Conservation (phyloP, 2,888 invertebrate genomes). For the Drosophila mettleri region DNA sequence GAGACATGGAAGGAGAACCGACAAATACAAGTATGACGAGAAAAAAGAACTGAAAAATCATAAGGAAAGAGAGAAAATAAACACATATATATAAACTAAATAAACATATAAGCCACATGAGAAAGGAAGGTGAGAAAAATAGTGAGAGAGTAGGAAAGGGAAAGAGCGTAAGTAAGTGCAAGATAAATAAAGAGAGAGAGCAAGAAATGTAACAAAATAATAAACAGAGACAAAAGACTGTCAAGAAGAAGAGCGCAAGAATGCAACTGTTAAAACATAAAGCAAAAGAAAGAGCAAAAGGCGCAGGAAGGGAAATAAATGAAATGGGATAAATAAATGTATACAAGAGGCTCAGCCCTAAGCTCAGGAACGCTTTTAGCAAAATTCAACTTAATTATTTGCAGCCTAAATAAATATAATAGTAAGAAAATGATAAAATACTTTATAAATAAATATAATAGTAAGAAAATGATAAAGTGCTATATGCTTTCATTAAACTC, state of each 20-base stretch:
- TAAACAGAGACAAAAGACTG: too few relatives aligned
- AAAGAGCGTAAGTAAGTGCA: not conserved
- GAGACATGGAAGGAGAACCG: not conserved
- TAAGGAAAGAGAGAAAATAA: not conserved
- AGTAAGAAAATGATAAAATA: accelerated
- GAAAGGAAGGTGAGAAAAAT: too few relatives aligned
- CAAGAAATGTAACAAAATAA: not conserved
- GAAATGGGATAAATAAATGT: not conserved
- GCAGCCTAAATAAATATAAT: not conserved
- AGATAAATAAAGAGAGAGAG: too few relatives aligned
- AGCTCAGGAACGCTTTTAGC: not conserved
- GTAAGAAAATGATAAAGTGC: not conserved
- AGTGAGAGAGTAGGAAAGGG: too few relatives aligned
- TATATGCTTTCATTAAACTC: not conserved
- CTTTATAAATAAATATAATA: not conserved
- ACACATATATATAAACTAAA: too few relatives aligned
- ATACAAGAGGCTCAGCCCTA: not conserved
- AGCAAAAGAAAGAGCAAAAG: not conserved
- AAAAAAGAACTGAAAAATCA: not conserved
- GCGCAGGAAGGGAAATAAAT: too few relatives aligned
- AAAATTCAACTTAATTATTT: not conserved
- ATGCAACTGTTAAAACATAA: too few relatives aligned
- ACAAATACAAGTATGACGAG: not conserved
- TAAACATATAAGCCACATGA: not conserved
- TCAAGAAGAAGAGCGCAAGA: too few relatives aligned